Evolutionary conservation across 2,797 vertebrate genomes (phyloP).

Genomic region (Takifugu rubripes): DNA sequence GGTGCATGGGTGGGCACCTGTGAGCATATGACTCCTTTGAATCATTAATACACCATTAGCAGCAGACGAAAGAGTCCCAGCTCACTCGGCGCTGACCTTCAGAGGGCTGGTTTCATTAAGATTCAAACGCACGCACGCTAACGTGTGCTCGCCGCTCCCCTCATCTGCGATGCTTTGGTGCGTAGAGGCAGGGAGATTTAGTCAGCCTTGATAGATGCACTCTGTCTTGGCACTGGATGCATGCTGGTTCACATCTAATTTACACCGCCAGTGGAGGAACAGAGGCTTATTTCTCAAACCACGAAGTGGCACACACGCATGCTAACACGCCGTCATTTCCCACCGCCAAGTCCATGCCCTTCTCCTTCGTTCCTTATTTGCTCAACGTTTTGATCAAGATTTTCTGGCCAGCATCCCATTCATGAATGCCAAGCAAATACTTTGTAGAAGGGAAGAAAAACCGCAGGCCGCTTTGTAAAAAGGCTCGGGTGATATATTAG

Average conservation of each 20-base stretch:
- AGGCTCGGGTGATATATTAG: constrained; percentile 42
- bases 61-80: constrained; percentile 53
- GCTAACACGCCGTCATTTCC: constrained; percentile 18
- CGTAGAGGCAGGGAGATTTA: constrained; percentile 47
- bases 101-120: constrained; percentile 69
- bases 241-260: constrained; percentile 66
- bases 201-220: constrained; percentile 57
- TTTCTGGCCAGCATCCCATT: constrained; percentile 38
- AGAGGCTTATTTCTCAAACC: constrained; percentile 47
- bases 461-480: constrained; percentile 27
- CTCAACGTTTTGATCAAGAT: constrained; percentile 46
- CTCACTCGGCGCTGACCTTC: constrained; percentile 60
- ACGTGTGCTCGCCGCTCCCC: constrained; percentile 26
- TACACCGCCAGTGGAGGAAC: constrained; percentile 37
- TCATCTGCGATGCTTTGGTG: constrained; percentile 46
- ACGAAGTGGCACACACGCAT: constrained; percentile 13
- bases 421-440: constrained; percentile 49
- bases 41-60: constrained; percentile 73
- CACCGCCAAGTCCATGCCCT: constrained; percentile 26
- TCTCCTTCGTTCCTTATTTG: constrained; percentile 53
- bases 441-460: constrained; percentile 48
- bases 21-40: constrained; percentile 52
- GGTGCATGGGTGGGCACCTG: constrained; percentile 37
- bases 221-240: constrained; percentile 41
- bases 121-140: constrained; percentile 48